phyloP scores from a whole-genome alignment of 2,888 invertebrate species.

The Reticulitermes lucifugus region DNA sequence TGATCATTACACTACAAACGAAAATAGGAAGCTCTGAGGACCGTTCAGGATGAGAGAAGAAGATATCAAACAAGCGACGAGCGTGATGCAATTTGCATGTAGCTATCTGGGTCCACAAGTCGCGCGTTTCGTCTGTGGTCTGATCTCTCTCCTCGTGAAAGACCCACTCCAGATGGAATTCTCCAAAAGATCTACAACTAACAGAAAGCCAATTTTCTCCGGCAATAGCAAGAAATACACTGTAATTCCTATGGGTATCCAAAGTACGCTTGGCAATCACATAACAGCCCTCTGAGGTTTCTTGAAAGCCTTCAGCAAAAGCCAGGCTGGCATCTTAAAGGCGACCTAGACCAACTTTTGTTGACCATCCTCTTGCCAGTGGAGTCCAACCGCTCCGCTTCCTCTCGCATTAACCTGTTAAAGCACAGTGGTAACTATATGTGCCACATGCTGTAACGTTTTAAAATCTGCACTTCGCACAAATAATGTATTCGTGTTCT shows the following conservation, averaged over 20 bases:
- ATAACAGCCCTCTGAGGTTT: too few relatives aligned
- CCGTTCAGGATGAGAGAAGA: not conserved
- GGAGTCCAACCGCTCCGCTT: too few relatives aligned
- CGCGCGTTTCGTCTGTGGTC: slow-evolving; percentile 8
- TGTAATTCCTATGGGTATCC: slow-evolving; percentile 7
- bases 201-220: slow-evolving; percentile 23
- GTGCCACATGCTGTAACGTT: too few relatives aligned
- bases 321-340: too few relatives aligned
- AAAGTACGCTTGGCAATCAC: not conserved
- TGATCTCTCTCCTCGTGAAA: slow-evolving; percentile 1
- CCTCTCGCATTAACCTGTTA: too few relatives aligned
- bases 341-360: too few relatives aligned
- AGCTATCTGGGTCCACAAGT: not conserved
- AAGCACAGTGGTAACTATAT: too few relatives aligned
- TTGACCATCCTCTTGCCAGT: too few relatives aligned
- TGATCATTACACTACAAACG: not conserved
- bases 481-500: too few relatives aligned
- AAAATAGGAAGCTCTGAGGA: not conserved
- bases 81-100: slow-evolving; percentile 27
- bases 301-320: too few relatives aligned
- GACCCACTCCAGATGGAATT: not conserved
- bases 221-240: not conserved
- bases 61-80: not conserved
- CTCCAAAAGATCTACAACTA: not conserved
- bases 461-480: too few relatives aligned